Evolutionary conservation across 2,888 invertebrate genomes (phyloP).

Genomic region (Morpho helenor): DNA sequence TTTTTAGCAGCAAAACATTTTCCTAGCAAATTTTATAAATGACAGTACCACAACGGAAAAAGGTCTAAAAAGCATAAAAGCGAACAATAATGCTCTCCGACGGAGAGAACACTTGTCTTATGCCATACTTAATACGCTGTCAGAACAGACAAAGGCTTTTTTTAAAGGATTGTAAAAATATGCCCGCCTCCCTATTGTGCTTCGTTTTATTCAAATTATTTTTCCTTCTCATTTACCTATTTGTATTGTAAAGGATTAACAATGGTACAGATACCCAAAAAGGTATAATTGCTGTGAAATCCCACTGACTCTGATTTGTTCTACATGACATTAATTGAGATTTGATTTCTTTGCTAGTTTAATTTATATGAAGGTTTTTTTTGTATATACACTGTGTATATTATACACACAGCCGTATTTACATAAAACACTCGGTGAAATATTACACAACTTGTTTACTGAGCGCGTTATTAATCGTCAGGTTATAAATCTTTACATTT

Average conservation of each 20-base stretch:
- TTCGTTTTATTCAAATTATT: slow-evolving; percentile 58
- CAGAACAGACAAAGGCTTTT: slow-evolving; percentile 63
- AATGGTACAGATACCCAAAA: slow-evolving; percentile 56
- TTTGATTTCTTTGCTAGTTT: no score
- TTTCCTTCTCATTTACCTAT: slow-evolving; percentile 70
- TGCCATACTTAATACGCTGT: slow-evolving; percentile 63
- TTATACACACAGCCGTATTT: no score
- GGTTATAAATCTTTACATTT: slow-evolving; percentile 2
- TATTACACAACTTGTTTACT: slow-evolving; percentile 7
- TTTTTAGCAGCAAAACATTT: slow-evolving; percentile 11
- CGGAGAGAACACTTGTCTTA: slow-evolving; percentile 66
- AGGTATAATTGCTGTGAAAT: slow-evolving; percentile 17
- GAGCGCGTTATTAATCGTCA: slow-evolving; percentile 4
- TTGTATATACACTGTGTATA: no score
- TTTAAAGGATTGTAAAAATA: slow-evolving; percentile 66
- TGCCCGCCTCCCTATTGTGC: slow-evolving; percentile 56
- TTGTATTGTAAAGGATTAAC: slow-evolving; percentile 72
- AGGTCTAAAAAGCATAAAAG: slow-evolving; percentile 41
- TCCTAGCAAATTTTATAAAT: slow-evolving; percentile 19
- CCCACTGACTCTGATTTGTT: background rate
- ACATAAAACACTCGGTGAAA: background rate
- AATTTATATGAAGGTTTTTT: no score
- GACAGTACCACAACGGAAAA: slow-evolving; percentile 24
- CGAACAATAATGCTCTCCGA: slow-evolving; percentile 53
- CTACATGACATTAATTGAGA: no score